Evolutionary conservation across 2,888 invertebrate species (phyloP).

Genomic region (Tribolium freemani): DNA sequence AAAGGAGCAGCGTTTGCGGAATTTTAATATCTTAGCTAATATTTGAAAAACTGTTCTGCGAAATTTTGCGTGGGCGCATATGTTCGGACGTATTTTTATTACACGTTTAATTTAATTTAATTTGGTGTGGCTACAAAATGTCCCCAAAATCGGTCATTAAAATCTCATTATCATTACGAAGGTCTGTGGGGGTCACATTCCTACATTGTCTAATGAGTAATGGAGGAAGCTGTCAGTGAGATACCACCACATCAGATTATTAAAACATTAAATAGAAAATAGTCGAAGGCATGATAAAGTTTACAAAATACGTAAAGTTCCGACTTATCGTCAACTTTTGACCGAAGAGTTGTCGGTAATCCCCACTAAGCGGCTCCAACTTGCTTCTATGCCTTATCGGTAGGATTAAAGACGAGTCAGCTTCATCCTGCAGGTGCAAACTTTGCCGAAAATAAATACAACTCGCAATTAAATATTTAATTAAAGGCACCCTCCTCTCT

Average conservation of each 20-base stretch:
- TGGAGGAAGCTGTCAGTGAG: conserved; percentile 11
- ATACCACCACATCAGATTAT: conserved; percentile 3
- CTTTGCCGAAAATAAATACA: conserved; percentile 48
- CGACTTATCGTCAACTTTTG: conserved; percentile 44
- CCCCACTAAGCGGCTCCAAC: conserved; percentile 52
- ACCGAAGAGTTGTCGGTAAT: conserved; percentile 49
- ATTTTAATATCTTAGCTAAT: not conserved
- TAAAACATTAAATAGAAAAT: conserved; percentile 9
- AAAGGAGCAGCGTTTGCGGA: not conserved
- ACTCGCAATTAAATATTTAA: conserved; percentile 49
- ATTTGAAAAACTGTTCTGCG: not conserved
- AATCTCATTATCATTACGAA: conserved; percentile 26
- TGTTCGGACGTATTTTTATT: not conserved
- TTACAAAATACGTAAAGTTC: conserved; percentile 17
- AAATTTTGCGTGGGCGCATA: not conserved
- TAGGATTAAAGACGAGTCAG: conserved; percentile 47
- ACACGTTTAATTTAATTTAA: not conserved
- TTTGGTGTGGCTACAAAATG: not conserved
- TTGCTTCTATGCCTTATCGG: conserved; percentile 41
- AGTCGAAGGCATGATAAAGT: not conserved
- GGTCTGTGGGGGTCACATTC: conserved; percentile 12
- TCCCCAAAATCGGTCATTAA: conserved; percentile 27
- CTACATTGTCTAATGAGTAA: conserved; percentile 13
- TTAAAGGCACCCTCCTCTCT: conserved; percentile 37
- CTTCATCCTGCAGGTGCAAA: conserved; percentile 48